These are phyloP conservation scores for Epizoanthus ramosus DNA, from an alignment of 92 coral and sea anemone species.

Conservation along the genomic window DNA sequence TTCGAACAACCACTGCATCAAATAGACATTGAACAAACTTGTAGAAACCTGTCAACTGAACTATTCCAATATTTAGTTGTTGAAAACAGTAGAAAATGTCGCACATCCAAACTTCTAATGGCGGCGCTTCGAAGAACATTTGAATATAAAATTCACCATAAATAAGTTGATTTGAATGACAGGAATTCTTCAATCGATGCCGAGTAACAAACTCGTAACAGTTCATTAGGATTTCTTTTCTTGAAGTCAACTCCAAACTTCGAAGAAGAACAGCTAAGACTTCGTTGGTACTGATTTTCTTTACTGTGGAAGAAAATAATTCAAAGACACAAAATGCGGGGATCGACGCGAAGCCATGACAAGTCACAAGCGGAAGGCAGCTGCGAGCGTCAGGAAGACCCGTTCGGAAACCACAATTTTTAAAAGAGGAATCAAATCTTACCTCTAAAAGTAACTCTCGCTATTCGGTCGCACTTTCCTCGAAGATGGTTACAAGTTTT, in stretches of 20 bases:
- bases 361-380: constrained; percentile 28
- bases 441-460: constrained; percentile 99
- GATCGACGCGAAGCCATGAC: background rate
- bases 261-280: background rate
- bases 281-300: background rate
- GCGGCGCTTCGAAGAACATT: constrained; percentile 25
- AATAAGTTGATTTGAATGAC: constrained; percentile 1
- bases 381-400: constrained; percentile 15
- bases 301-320: background rate
- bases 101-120: constrained; percentile 18
- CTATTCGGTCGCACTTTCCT: constrained; percentile 96
- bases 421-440: constrained; percentile 35
- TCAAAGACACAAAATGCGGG: constrained; percentile 12
- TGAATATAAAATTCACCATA: constrained; percentile 10
- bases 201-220: constrained; percentile 20
- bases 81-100: constrained; percentile 18
- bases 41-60: background rate
- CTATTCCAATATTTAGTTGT: background rate
- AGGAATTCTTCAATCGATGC: constrained; percentile 35
- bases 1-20: background rate
- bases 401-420: constrained; percentile 26
- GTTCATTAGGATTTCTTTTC: constrained; percentile 14
- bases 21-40: background rate
- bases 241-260: background rate
- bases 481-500: constrained; percentile 95